A percentile compares a stretch with the other conserved stretches of the same genome.
Conservation (phyloP, 2,113 vertebrate genomes). For the Gasterosteus nipponicus region DNA sequence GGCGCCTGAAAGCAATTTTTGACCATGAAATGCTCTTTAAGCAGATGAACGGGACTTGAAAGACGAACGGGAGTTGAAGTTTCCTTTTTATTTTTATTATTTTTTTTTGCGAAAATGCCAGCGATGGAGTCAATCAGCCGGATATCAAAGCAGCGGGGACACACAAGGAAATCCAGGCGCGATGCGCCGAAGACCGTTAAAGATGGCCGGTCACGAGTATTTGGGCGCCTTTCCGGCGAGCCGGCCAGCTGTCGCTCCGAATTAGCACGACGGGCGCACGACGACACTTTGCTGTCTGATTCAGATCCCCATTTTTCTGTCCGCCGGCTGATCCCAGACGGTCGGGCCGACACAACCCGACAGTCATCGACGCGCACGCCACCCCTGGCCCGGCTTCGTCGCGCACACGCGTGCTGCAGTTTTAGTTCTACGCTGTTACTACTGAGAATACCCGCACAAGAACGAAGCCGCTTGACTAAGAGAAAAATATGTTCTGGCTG, state of each 20-base stretch:
- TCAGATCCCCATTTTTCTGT: slow-evolving; percentile 21
- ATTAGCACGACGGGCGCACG: slow-evolving; percentile 36
- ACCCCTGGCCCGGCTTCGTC: slow-evolving; percentile 36
- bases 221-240: slow-evolving; percentile 31
- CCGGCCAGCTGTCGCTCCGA: slow-evolving; percentile 44
- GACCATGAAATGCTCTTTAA: slow-evolving; percentile 76
- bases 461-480: slow-evolving; percentile 48
- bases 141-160: slow-evolving; percentile 68
- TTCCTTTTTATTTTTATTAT: slow-evolving; percentile 37
- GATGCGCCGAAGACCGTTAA: slow-evolving; percentile 28
- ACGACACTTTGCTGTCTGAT: slow-evolving; percentile 46
- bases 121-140: slow-evolving; percentile 67
- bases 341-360: slow-evolving; percentile 31
- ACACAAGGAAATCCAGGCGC: slow-evolving; percentile 39
- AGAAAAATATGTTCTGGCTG: slow-evolving; percentile 61
- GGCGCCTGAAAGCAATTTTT: slow-evolving; percentile 62
- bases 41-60: slow-evolving; percentile 68
- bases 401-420: slow-evolving; percentile 31
- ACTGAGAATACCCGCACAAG: slow-evolving; percentile 69
- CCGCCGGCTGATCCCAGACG: slow-evolving; percentile 47
- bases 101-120: slow-evolving; percentile 61
- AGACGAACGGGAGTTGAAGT: slow-evolving; percentile 62
- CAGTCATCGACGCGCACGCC: no score
- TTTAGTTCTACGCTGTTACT: slow-evolving; percentile 43
- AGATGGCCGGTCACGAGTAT: slow-evolving; percentile 44